Conservation (phyloP, 1,140 invertebrate genomes). For the Camponotus vicinus region DNA sequence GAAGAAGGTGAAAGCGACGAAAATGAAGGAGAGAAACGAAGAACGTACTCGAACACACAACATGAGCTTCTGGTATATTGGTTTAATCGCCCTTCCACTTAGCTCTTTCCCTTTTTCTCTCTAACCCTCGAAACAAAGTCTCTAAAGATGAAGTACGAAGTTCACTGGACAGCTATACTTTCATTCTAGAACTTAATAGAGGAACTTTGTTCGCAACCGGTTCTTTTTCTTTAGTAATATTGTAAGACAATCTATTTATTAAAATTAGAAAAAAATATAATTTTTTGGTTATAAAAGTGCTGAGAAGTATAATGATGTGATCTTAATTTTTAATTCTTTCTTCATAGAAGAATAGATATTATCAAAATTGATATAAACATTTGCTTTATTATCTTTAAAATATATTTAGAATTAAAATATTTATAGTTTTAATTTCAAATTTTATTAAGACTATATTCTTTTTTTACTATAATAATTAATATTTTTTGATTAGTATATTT, state of each 20-base stretch:
- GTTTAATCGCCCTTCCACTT: constrained; percentile 71
- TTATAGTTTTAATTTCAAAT: neutral
- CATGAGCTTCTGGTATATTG: constrained; percentile 67
- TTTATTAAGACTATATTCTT: neutral
- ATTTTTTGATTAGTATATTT: neutral
- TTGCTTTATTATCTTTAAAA: neutral
- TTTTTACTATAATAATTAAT: constrained; percentile 3
- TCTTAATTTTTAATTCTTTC: neutral
- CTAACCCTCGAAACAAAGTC: constrained; percentile 70
- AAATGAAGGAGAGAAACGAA: constrained; percentile 64
- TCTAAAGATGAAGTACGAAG: constrained; percentile 69
- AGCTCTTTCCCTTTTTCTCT: constrained; percentile 57
- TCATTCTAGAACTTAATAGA: constrained; percentile 7
- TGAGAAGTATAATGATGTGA: neutral
- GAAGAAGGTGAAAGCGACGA: constrained; percentile 39
- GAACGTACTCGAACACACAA: constrained; percentile 52
- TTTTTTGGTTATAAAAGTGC: neutral
- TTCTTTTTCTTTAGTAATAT: constrained; percentile 21
- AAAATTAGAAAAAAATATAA: constrained; percentile 54
- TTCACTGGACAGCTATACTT: constrained; percentile 67
- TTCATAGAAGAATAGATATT: no score
- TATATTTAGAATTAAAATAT: neutral
- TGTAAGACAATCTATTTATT: constrained; percentile 45
- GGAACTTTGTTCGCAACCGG: constrained; percentile 29
- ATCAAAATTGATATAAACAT: neutral